Conservation (phyloP, 1,140 invertebrate genomes). For the Bombus balteatus region DNA sequence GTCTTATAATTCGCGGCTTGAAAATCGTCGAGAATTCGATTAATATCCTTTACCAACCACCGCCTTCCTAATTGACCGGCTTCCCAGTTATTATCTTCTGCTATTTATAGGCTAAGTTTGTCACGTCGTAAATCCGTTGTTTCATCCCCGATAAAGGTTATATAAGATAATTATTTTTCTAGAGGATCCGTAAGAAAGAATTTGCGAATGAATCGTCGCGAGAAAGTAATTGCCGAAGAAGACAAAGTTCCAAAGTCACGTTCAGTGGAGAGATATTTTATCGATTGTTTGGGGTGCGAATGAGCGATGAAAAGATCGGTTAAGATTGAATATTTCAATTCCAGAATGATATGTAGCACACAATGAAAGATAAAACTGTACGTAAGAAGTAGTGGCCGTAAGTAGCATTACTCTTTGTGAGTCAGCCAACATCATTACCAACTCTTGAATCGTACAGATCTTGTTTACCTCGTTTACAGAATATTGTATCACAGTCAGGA, state of each 20-base stretch:
- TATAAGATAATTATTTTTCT: not conserved
- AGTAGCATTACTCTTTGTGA: not conserved
- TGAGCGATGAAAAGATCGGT: not conserved
- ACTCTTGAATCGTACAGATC: not conserved
- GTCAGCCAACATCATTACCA: not conserved
- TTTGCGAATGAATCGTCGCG: too few relatives aligned
- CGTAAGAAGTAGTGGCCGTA: not conserved
- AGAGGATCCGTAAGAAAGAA: too few relatives aligned
- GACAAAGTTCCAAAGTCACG: too few relatives aligned
- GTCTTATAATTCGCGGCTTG: constrained; percentile 38
- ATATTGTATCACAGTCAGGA: not conserved
- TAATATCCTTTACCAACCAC: not conserved
- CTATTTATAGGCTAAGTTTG: constrained; percentile 24
- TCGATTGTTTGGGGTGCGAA: not conserved
- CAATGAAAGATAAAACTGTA: not conserved
- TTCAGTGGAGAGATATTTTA: not conserved
- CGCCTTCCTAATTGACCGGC: not conserved
- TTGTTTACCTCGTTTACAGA: too few relatives aligned
- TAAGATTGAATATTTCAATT: not conserved
- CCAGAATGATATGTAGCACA: not conserved
- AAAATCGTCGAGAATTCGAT: constrained; percentile 14
- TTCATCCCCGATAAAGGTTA: not conserved
- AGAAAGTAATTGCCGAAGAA: not conserved
- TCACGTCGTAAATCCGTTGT: not conserved
- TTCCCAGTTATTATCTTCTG: too few relatives aligned